Conservation (phyloP, 2,888 invertebrate genomes). For the Smittia sp. region DNA sequence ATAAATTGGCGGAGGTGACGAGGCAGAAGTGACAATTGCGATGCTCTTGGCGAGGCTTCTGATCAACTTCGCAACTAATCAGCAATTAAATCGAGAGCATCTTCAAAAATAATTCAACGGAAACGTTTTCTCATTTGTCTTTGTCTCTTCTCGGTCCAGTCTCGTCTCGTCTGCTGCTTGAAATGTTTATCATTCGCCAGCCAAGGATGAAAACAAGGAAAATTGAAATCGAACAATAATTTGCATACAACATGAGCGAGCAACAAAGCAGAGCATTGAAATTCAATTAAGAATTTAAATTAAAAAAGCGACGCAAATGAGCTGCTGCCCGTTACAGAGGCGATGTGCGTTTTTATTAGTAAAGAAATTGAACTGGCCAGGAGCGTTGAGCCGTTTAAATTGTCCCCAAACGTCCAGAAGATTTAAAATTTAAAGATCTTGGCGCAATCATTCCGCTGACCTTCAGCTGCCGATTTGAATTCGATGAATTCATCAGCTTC, state of each 20-base stretch:
- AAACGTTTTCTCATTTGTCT: not conserved
- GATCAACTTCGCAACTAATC: not conserved
- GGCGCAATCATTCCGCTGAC: too few relatives aligned
- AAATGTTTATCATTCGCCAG: not conserved
- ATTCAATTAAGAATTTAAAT: slow-evolving; percentile 9
- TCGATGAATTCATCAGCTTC: not conserved
- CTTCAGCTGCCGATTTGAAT: too few relatives aligned
- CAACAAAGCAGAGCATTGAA: not conserved
- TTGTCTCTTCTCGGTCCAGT: not conserved
- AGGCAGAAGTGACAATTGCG: not conserved
- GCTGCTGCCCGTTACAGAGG: too few relatives aligned
- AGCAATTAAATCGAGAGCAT: not conserved
- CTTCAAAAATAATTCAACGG: not conserved
- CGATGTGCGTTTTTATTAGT: too few relatives aligned
- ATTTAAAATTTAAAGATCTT: too few relatives aligned
- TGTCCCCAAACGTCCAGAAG: too few relatives aligned
- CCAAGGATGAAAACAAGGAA: not conserved
- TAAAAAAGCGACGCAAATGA: not conserved
- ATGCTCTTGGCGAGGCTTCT: not conserved
- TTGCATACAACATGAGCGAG: not conserved
- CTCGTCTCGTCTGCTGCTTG: not conserved
- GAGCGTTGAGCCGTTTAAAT: too few relatives aligned
- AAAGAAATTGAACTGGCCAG: too few relatives aligned
- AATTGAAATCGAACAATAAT: slow-evolving; percentile 4
- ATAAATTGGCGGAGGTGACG: not conserved